Conservation (phyloP, 1,140 invertebrate species). For the Drosophila elegans region DNA sequence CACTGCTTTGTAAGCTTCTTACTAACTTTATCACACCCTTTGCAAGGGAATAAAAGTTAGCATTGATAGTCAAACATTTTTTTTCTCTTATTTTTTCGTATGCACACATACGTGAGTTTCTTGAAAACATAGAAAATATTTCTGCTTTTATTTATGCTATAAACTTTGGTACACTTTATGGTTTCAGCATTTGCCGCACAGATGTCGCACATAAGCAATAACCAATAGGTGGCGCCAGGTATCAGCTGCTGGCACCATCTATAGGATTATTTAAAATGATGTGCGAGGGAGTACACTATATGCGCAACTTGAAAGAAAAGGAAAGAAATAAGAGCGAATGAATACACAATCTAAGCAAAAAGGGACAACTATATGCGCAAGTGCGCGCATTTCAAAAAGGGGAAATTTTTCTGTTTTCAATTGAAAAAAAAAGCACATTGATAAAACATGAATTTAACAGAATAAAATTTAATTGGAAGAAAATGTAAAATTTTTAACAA, state of each 20-base stretch:
- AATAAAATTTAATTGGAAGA: too few species aligned
- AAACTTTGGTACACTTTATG: neutral
- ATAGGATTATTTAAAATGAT: neutral
- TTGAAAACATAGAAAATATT: too few species aligned
- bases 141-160: neutral
- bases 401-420: conserved; percentile 4
- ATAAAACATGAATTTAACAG: neutral
- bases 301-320: neutral
- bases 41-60: too few species aligned
- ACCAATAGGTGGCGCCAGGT: conserved; percentile 14
- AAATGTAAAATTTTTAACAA: too few species aligned
- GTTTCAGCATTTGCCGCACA: neutral
- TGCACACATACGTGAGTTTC: too few species aligned
- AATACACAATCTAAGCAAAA: neutral
- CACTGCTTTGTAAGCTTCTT: too few species aligned
- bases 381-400: conserved; percentile 20
- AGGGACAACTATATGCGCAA: neutral
- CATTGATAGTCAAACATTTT: too few species aligned
- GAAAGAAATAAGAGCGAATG: neutral
- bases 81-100: too few species aligned
- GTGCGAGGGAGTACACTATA: neutral
- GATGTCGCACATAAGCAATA: neutral
- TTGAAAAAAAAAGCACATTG: neutral
- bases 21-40: too few species aligned
- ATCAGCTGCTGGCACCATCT: neutral